These are phyloP conservation scores for Malurus splendens DNA, from an alignment of 2,797 vertebrate genomes.

Conservation along the genomic window DNA sequence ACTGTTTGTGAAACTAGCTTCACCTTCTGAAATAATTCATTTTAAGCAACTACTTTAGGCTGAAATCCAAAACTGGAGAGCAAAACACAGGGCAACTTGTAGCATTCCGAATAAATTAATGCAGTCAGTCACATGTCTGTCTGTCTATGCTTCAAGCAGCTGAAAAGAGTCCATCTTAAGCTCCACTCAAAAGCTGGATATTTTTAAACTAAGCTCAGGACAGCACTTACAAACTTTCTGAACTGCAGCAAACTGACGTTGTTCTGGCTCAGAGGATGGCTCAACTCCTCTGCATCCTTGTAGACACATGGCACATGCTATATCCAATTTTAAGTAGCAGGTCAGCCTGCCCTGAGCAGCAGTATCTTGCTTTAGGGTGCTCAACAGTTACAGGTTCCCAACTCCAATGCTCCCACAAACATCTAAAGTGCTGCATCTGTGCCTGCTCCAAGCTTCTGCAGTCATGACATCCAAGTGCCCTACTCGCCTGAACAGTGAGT, in stretches of 20 bases:
- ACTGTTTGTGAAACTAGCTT: not conserved
- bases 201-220: not conserved
- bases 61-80: not conserved
- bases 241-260: not conserved
- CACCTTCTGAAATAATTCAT: not conserved
- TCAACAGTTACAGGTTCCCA: not conserved
- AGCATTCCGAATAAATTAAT: not conserved
- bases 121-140: not conserved
- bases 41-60: not conserved
- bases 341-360: not conserved
- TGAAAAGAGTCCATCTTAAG: not conserved
- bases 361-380: not conserved
- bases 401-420: fast-evolving
- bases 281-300: not conserved
- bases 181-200: not conserved
- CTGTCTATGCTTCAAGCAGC: not conserved
- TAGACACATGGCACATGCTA: too few relatives aligned
- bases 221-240: not conserved
- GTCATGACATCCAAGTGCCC: fast-evolving
- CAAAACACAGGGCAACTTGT: not conserved
- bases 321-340: not conserved
- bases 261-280: not conserved
- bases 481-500: not conserved
- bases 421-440: not conserved
- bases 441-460: not conserved